Conservation (phyloP, 1,140 invertebrate species). For the Cydia strobilella region DNA sequence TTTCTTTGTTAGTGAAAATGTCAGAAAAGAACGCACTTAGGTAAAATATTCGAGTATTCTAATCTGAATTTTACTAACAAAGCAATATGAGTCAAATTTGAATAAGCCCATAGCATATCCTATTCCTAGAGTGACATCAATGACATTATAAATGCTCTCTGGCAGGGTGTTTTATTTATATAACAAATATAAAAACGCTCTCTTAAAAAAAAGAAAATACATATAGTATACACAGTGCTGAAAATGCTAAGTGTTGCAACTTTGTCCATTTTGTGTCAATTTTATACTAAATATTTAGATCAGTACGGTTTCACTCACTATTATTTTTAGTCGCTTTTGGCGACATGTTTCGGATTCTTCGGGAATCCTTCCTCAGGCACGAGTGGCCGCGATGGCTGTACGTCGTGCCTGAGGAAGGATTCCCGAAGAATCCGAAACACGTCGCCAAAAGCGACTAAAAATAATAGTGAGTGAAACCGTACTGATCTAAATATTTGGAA, state of each 20-base stretch:
- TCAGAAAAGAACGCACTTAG: not conserved
- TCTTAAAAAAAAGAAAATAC: conserved; percentile 26
- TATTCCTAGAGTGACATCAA: conserved; percentile 19
- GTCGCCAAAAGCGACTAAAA: too few relatives aligned
- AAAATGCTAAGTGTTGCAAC: not conserved
- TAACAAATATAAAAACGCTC: conserved; percentile 31
- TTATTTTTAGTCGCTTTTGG: too few relatives aligned
- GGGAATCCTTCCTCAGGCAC: too few relatives aligned
- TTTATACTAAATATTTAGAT: too few relatives aligned
- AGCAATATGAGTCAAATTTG: not conserved
- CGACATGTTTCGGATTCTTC: too few relatives aligned
- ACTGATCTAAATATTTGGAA: too few relatives aligned
- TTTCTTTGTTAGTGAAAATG: too few relatives aligned
- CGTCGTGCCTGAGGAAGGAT: too few relatives aligned
- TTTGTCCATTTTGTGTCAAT: not conserved
- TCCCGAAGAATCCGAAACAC: too few relatives aligned
- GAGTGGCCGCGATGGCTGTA: too few relatives aligned
- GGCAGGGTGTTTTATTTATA: conserved; percentile 5
- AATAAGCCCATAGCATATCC: not conserved
- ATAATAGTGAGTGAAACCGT: too few relatives aligned
- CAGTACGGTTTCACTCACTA: too few relatives aligned
- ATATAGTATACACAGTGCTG: conserved; percentile 23
- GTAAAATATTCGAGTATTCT: not conserved
- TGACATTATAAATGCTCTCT: conserved; percentile 29
- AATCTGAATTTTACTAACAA: not conserved